These are phyloP conservation scores for Upupa epops DNA, from an alignment of 2,113 vertebrate genomes.

Conservation along the genomic window DNA sequence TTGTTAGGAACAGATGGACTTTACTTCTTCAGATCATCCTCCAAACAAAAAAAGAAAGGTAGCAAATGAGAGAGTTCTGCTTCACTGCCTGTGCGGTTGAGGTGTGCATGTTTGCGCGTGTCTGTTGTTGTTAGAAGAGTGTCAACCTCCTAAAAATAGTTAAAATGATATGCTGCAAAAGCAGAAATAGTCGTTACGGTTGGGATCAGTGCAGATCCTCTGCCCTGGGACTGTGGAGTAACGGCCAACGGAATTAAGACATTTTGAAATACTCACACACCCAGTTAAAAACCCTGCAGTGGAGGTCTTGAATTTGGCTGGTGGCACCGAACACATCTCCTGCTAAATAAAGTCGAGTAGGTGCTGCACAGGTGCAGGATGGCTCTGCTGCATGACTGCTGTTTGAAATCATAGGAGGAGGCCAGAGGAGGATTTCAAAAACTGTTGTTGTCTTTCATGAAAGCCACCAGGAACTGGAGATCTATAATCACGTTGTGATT, in stretches of 20 bases:
- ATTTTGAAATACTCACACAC: not conserved
- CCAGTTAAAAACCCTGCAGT: not conserved
- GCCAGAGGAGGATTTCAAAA: not conserved
- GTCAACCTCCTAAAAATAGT: not conserved
- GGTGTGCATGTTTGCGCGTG: constrained; percentile 12
- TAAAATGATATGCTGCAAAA: constrained; percentile 64
- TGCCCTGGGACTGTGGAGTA: not conserved
- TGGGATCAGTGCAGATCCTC: not conserved
- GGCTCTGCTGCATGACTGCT: not conserved
- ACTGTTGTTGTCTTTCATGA: not conserved
- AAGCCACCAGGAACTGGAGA: not conserved
- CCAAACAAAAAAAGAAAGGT: constrained; percentile 95
- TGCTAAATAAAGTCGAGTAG: not conserved
- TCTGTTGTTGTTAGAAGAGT: not conserved
- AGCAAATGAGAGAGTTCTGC: constrained; percentile 53
- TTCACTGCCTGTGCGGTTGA: constrained; percentile 1
- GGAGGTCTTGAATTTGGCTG: not conserved
- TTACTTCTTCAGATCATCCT: constrained; percentile 91
- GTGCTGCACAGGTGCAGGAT: not conserved
- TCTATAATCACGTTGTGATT: not conserved
- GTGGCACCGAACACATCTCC: not conserved
- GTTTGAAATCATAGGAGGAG: not conserved
- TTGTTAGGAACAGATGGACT: constrained; percentile 86
- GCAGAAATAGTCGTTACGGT: constrained; percentile 54
- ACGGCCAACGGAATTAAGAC: not conserved